Evolutionary conservation across 2,113 vertebrate genomes (phyloP), one percentile per base, ranked within the genome.

Genomic region (Erpornis zantholeuca): DNA sequence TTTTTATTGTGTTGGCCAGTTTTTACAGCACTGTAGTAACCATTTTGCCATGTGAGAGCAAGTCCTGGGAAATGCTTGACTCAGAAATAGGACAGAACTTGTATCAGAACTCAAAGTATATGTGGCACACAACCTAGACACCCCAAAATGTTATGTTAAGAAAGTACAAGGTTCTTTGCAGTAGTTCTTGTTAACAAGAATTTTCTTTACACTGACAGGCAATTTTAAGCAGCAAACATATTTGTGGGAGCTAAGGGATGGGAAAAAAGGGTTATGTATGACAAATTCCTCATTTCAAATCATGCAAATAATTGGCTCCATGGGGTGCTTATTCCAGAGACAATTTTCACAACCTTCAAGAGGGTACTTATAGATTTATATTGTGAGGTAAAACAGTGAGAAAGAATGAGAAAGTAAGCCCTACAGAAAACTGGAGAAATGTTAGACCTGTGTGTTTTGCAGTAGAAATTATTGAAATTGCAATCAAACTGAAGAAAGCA

Each of bases 251-350:
- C 33, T 91, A 85, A 95, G 64, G 78, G 84, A 86, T 85, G 79
- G 59, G 75, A 38, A 69, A 88, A 84, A 91, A 91, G n/a, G 19
- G 84, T 79, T 95, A 77, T 6, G 3, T 92, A 82, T 90, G 78
- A 88, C 63, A 94, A 95, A 97, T 94, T 95, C 91, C 87, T 91
- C 71, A 73, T 90, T 94, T 90, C 78, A 90, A 97, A 92, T 90
- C 92, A 95, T 96, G 95, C 94, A 97, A 87, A 92, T 94, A 97
- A 94, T 96, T 93, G 70, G 53, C 87, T 94, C 87, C 52, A 22
- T 93, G 82, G 95, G 90, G 87, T 86, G 75, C 78, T 94, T 82
- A 86, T 95, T 92, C 81, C 80, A 61, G 75, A 82, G 49, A 89
- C 70, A 88, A 82, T 91, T 95, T 94, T 91, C 78, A 77, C 49